Percentiles rank a stretch among this genome's conserved stretches.
phyloP scores from a whole-genome alignment of 1,140 invertebrate species.

The Asobara japonica region DNA sequence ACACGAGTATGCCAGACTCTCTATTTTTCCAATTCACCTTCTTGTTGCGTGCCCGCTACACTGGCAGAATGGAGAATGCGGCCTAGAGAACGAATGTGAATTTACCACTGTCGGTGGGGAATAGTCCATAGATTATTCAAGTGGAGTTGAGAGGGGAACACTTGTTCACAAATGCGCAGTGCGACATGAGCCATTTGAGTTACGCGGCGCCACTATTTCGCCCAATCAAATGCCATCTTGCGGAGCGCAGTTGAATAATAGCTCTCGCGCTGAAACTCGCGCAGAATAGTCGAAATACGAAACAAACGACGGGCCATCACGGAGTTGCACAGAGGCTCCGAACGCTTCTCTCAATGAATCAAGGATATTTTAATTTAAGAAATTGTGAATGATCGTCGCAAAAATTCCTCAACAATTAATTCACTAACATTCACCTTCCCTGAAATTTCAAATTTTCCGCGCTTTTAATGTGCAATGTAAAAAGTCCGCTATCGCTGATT shows the following conservation, averaged over 20 bases:
- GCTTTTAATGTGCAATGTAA: not conserved
- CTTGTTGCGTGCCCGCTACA: not conserved
- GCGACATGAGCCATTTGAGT: too few species aligned
- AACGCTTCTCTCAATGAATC: not conserved
- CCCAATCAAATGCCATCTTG: not conserved
- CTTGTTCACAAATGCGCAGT: too few species aligned
- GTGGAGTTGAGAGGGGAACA: too few species aligned
- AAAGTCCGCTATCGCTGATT: too few species aligned
- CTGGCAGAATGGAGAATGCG: constrained; percentile 28
- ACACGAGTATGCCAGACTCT: constrained; percentile 39
- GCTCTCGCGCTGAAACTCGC: not conserved
- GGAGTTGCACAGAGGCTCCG: constrained; percentile 7
- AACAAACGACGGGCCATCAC: constrained; percentile 3
- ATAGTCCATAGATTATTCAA: too few species aligned
- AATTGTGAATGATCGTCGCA: not conserved
- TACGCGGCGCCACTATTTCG: not conserved
- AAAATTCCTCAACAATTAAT: not conserved
- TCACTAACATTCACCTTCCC: not conserved
- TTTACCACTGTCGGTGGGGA: not conserved
- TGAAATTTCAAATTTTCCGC: not conserved
- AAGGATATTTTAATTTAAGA: not conserved
- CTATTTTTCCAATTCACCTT: not conserved
- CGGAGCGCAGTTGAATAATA: not conserved
- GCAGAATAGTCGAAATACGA: constrained; percentile 13
- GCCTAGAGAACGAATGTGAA: constrained; percentile 5